Evolutionary conservation across 2,888 invertebrate genomes (phyloP).

Genomic region (Rhodophaea formosa): DNA sequence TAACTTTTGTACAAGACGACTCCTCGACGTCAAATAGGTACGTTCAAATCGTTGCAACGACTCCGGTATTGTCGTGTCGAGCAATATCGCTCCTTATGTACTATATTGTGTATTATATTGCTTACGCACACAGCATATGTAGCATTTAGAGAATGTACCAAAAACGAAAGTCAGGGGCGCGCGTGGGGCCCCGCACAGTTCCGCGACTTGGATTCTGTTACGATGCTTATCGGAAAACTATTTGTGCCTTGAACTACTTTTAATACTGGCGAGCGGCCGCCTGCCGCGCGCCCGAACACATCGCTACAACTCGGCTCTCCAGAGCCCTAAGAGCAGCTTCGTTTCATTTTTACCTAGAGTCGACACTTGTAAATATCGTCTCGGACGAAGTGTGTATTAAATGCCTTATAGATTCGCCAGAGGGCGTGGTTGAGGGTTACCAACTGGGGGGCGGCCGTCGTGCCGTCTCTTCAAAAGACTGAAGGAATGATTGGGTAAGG

Average conservation of each 20-base stretch:
- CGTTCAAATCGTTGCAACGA: constrained; percentile 33
- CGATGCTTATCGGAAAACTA: constrained; percentile 23
- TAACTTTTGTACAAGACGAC: constrained; percentile 32
- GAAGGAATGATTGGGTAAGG: constrained; percentile 51
- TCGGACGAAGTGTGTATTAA: constrained; percentile 34
- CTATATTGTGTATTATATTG: constrained; percentile 33
- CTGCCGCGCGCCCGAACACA: background rate
- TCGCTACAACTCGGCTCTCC: constrained; percentile 2
- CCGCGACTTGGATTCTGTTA: constrained; percentile 14
- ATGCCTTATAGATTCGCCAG: constrained; percentile 57
- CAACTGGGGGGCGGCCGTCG: constrained; percentile 35
- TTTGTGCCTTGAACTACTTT: constrained; percentile 26
- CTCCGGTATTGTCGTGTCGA: constrained; percentile 24
- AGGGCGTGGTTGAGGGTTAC: constrained; percentile 40
- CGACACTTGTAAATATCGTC: constrained; percentile 34
- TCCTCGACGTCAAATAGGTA: constrained; percentile 23
- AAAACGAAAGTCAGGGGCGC: constrained; percentile 20
- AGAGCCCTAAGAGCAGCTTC: constrained; percentile 23
- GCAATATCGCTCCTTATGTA: constrained; percentile 27
- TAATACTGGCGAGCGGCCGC: constrained; percentile 13
- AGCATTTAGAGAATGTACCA: constrained; percentile 38
- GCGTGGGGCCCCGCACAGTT: constrained; percentile 1
- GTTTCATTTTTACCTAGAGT: constrained; percentile 22
- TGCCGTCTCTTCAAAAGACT: constrained; percentile 55
- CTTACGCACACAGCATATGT: constrained; percentile 45